Base-by-base conservation (phyloP, 2,113 vertebrate genomes). In the Poecile atricapillus region DNA sequence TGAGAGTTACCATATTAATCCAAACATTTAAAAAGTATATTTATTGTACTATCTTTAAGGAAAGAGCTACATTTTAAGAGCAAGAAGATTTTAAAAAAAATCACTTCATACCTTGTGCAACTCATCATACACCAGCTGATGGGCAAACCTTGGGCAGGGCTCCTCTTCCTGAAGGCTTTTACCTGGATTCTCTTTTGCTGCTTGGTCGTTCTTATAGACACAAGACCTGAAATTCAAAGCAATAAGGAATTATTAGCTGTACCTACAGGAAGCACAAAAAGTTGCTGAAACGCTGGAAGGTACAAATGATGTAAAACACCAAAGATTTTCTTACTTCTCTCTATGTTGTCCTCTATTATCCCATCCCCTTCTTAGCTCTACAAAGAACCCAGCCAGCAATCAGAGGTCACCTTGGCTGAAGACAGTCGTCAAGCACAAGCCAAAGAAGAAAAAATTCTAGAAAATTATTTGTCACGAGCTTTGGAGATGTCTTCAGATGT, bases 121-220 rank as follows among this genome's bases (percentile, higher is more conserved):
- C 91, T 99, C 99, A 92, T 99, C 99, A 0, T 99, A 99, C 33
- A 99, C 99, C 87, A 99, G 98, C 77, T 99, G 99, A 97, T 99
- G 99, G 91, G 99, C 99, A 74, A 99, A 99, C 86, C 99, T 98
- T n/a, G 99, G 99, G 91, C 99, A 99, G 1, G 99, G 99, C 93
- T 99, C 99, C 94, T 99, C 99, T 82, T 99, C 99, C 96, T 99
- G 99, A 58, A 99, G 98, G 87, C 98, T 98, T 97, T 99, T 99
- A 89, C 97, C 98, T 14, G 98, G 98, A 97, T 99, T 99, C 85
- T 99, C 99, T 94, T 99, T 99, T 91, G 99, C 98, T 28, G 99
- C 98, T 95, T 99, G 99, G 93, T 99, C 99, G 41, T 99, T 99
- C 97, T 99, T 99, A 95, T 99, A 99, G 47, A 99, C 99, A 84